Conservation (phyloP, 2,888 invertebrate genomes). For the Eupithecia abbreviata region DNA sequence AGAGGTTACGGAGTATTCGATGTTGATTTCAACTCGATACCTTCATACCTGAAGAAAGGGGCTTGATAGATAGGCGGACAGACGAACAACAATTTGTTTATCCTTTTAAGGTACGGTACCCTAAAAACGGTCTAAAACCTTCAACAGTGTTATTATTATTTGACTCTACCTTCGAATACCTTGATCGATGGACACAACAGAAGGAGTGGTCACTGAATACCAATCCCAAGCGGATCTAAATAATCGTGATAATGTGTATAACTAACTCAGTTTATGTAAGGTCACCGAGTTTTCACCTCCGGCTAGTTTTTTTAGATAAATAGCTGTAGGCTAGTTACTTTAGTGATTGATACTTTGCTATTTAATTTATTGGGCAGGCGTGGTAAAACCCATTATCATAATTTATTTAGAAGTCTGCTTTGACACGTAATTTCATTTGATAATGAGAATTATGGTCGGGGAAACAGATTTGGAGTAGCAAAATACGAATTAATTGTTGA, state of each 20-base stretch:
- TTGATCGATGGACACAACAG: background rate
- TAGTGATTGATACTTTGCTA: background rate
- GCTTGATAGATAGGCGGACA: no score
- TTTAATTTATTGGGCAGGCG: conserved; percentile 1
- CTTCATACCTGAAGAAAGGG: no score
- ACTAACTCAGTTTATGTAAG: conserved; percentile 30
- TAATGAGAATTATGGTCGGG: background rate
- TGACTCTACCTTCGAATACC: background rate
- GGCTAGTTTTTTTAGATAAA: conserved; percentile 35
- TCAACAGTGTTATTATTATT: background rate
- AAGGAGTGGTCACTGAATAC: background rate
- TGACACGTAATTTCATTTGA: background rate
- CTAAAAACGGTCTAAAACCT: no score
- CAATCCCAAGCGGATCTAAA: conserved; percentile 23
- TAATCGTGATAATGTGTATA: conserved; percentile 20
- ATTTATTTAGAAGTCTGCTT: background rate
- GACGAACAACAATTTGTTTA: no score
- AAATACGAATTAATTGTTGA: background rate
- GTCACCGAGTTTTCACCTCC: conserved; percentile 42
- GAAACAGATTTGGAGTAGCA: background rate
- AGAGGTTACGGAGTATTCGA: no score
- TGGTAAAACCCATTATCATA: background rate
- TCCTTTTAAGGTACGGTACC: no score
- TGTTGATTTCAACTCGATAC: no score
- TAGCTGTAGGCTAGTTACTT: conserved; percentile 17